Evolutionary conservation across 2,797 vertebrate species (phyloP).

Genomic region (Dallia pectoralis): DNA sequence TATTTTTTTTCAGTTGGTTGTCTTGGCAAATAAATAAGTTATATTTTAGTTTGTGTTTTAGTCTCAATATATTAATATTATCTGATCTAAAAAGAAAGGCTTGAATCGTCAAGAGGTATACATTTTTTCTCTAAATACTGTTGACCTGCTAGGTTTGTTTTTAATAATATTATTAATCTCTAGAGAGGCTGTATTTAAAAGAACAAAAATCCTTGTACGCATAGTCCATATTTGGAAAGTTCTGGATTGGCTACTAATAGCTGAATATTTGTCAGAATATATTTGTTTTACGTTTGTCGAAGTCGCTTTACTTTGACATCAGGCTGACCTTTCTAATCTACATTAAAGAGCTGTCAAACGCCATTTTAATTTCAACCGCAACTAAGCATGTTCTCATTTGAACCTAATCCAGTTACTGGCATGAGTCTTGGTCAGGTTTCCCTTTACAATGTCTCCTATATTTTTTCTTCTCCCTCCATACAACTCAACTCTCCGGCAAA

Average conservation of each 20-base stretch:
- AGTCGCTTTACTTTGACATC: conserved; percentile 36
- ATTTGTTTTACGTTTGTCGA: conserved; percentile 30
- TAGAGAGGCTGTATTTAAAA: not conserved
- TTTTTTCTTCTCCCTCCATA: conserved; percentile 21
- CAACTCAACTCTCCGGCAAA: conserved; percentile 14
- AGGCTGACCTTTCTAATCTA: conserved; percentile 53
- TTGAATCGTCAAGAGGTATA: not conserved
- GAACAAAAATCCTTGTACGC: not conserved
- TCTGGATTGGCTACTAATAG: not conserved
- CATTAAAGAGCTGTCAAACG: conserved; percentile 48
- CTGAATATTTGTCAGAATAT: not conserved
- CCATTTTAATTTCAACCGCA: conserved; percentile 42
- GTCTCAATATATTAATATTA: not conserved
- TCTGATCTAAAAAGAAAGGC: not conserved
- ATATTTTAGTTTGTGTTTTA: not conserved
- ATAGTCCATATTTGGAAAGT: not conserved
- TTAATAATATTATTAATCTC: not conserved
- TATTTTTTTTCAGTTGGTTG: not conserved
- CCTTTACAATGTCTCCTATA: conserved; percentile 10
- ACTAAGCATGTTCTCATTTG: conserved; percentile 48
- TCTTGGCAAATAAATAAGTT: not conserved
- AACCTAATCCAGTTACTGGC: conserved; percentile 51
- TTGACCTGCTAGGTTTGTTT: not conserved
- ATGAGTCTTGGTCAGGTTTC: conserved; percentile 44
- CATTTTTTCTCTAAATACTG: not conserved